phyloP scores from a whole-genome alignment of 2,888 invertebrate genomes.

The Pandemis heparana region DNA sequence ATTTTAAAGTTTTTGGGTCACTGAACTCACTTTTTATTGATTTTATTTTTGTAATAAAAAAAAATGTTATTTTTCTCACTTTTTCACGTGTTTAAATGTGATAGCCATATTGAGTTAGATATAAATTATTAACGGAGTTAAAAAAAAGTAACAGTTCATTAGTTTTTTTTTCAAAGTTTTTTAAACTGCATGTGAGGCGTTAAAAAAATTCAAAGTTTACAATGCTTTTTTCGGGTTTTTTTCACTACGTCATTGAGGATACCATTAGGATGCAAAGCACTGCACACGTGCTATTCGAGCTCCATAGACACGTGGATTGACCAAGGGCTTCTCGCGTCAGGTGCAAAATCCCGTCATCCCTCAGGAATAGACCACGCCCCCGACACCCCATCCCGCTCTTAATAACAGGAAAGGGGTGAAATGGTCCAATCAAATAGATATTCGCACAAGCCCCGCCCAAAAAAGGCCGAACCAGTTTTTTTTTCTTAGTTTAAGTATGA shows the following conservation, averaged over 20 bases:
- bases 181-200: too few relatives aligned
- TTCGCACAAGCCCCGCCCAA: conserved; percentile 55
- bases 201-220: too few relatives aligned
- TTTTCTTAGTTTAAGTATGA: background rate
- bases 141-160: too few relatives aligned
- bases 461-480: conserved; percentile 30
- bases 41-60: background rate
- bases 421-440: conserved; percentile 60
- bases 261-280: background rate
- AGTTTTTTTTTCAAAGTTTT: too few relatives aligned
- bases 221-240: background rate
- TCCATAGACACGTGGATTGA: conserved; percentile 68
- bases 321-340: conserved; percentile 57
- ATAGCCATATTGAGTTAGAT: background rate
- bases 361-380: conserved; percentile 61
- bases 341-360: conserved; percentile 61
- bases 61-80: background rate
- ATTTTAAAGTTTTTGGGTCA: conserved; percentile 48
- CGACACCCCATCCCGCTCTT: conserved; percentile 57
- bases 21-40: conserved; percentile 15
- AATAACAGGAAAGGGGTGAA: conserved; percentile 56
- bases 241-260: background rate
- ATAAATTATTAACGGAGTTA: too few relatives aligned
- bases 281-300: conserved; percentile 61
- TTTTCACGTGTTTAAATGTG: background rate